Conservation (phyloP, 30 jellyfish, hydroid and myxozoan species). For the Sanderia malayensis region DNA sequence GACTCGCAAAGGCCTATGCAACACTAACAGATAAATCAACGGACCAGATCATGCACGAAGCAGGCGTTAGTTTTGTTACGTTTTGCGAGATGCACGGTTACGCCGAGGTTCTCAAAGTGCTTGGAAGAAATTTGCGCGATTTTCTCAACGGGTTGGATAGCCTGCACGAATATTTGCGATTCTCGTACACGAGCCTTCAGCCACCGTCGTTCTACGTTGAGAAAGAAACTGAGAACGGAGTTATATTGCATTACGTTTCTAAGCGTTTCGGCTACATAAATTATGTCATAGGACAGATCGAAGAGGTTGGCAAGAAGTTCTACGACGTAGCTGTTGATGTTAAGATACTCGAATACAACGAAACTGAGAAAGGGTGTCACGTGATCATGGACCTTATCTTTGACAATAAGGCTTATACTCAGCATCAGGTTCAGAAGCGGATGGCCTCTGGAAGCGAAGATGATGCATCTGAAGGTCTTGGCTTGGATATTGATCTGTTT, state of each 20-base stretch:
- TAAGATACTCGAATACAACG: conserved; percentile 39
- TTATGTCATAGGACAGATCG: conserved; percentile 61
- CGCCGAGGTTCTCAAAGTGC: conserved; percentile 46
- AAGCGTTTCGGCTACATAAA: conserved; percentile 54
- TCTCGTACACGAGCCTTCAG: conserved; percentile 44
- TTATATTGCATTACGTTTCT: conserved; percentile 50
- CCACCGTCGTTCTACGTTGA: conserved; percentile 76
- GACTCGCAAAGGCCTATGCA: conserved; percentile 65
- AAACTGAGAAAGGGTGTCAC: conserved; percentile 50
- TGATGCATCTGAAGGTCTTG: conserved; percentile 29
- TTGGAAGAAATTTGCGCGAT: conserved; percentile 67
- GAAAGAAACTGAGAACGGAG: conserved; percentile 53
- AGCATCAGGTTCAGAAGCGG: conserved; percentile 4
- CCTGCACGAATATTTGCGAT: conserved; percentile 61
- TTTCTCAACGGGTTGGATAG: conserved; percentile 68
- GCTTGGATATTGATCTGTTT: conserved; percentile 30
- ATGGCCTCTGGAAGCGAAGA: conserved; percentile 5
- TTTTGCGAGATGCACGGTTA: conserved; percentile 55
- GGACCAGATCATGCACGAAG: conserved; percentile 48
- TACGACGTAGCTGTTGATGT: conserved; percentile 40
- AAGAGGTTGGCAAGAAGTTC: conserved; percentile 54
- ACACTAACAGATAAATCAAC: conserved; percentile 18
- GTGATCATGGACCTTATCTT: conserved; percentile 34
- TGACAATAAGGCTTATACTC: conserved; percentile 47
- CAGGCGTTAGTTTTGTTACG: conserved; percentile 51